Percentiles rank a stretch among this genome's conserved stretches.
Conservation (phyloP, 2,797 vertebrate species). For the Podargus strigoides region DNA sequence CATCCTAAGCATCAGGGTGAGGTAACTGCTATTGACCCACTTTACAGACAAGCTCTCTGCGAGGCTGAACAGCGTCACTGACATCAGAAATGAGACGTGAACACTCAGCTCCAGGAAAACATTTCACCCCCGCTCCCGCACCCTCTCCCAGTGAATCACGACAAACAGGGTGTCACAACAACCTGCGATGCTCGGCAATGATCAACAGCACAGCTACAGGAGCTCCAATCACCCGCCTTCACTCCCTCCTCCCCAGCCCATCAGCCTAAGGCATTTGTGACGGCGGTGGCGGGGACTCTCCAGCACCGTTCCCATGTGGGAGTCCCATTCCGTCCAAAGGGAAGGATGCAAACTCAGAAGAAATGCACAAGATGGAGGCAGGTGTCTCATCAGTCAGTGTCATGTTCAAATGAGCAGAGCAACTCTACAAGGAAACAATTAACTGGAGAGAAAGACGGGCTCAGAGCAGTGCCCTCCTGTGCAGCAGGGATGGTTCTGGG, state of each 20-base stretch:
- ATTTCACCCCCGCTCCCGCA: neutral
- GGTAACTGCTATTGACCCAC: neutral
- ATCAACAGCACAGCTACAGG: fast-evolving
- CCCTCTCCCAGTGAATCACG: neutral
- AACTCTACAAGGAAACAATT: neutral
- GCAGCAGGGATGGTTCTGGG: fast-evolving
- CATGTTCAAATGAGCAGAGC: neutral
- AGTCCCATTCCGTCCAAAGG: fast-evolving
- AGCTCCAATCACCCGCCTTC: neutral
- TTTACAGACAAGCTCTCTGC: neutral
- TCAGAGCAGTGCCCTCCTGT: neutral
- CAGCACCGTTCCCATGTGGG: fast-evolving
- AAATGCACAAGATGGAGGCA: neutral
- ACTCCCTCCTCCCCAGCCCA: too few relatives aligned
- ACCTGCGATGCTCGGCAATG: neutral
- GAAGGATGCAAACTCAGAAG: neutral
- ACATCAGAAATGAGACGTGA: neutral
- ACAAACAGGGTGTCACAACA: fast-evolving
- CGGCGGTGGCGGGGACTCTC: too few relatives aligned
- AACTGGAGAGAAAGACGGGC: neutral
- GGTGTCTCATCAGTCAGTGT: neutral
- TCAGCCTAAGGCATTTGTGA: neutral
- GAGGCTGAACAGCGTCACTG: neutral
- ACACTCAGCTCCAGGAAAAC: neutral
- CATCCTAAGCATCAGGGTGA: neutral